Conservation (phyloP, 2,797 vertebrate species). For the Darevskia nairensis region DNA sequence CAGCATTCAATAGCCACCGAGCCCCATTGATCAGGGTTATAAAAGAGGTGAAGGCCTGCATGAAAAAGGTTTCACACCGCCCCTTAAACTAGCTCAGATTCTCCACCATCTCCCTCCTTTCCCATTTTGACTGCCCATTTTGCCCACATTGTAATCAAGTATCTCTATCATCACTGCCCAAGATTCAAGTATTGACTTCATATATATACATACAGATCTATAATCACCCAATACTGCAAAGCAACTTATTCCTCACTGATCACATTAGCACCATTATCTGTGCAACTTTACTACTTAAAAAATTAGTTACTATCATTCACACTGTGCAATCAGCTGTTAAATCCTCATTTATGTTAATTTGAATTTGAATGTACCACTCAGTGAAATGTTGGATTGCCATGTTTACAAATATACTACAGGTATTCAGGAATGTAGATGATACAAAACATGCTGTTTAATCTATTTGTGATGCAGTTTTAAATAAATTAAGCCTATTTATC, state of each 20-base stretch:
- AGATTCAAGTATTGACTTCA: neutral
- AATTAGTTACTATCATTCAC: slow-evolving; percentile 79
- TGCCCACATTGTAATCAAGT: neutral
- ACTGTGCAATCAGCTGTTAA: slow-evolving; percentile 82
- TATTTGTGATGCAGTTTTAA: slow-evolving; percentile 68
- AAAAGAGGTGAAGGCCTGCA: slow-evolving; percentile 69
- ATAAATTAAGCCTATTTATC: slow-evolving; percentile 78
- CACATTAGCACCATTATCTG: slow-evolving; percentile 50
- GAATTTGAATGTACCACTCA: slow-evolving; percentile 69
- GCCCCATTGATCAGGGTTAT: slow-evolving; percentile 67
- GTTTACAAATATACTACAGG: slow-evolving; percentile 84
- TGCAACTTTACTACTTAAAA: slow-evolving; percentile 68
- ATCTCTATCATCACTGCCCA: neutral
- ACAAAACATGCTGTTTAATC: slow-evolving; percentile 74
- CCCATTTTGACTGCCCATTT: slow-evolving; percentile 22
- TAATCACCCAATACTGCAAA: slow-evolving; percentile 27
- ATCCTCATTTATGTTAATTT: slow-evolving; percentile 81
- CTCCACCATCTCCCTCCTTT: neutral
- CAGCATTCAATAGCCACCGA: slow-evolving; percentile 69
- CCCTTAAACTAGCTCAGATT: slow-evolving; percentile 31
- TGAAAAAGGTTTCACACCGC: slow-evolving; percentile 42
- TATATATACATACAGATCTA: neutral
- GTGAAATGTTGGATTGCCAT: slow-evolving; percentile 79
- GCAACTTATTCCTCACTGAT: slow-evolving; percentile 13
- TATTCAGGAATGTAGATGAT: slow-evolving; percentile 80